phyloP scores from a whole-genome alignment of 2,888 invertebrate genomes.

The Steinernema hermaphroditum region DNA sequence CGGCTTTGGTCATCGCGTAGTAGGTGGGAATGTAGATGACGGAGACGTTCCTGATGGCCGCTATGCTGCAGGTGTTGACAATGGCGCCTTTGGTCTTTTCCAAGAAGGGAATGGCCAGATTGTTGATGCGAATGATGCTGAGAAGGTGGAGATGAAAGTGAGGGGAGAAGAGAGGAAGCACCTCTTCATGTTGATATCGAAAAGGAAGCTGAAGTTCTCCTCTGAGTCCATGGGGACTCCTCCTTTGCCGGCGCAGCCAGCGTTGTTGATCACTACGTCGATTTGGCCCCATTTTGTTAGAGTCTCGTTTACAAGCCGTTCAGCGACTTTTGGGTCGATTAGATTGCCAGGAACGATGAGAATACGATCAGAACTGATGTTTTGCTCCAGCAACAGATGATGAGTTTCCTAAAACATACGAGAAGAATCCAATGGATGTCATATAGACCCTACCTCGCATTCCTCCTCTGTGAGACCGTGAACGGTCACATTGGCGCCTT shows the following conservation, averaged over 20 bases:
- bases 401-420: slow-evolving; percentile 4
- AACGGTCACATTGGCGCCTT: slow-evolving; percentile 36
- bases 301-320: neutral
- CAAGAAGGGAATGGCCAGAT: slow-evolving; percentile 1
- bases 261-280: slow-evolving; percentile 6
- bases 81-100: neutral
- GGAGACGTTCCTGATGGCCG: neutral
- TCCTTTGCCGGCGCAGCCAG: neutral
- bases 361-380: neutral
- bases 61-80: neutral
- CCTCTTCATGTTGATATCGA: neutral
- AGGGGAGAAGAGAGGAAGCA: neutral
- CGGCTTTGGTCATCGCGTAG: neutral
- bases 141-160: neutral
- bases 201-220: neutral
- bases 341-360: neutral
- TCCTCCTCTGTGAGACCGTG: slow-evolving; percentile 34
- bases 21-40: neutral
- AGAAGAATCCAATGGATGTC: neutral
- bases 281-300: neutral
- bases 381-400: neutral
- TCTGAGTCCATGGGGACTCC: neutral
- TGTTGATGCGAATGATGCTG: neutral
- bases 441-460: slow-evolving; percentile 6
- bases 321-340: neutral